These are phyloP conservation scores for Empidonax traillii DNA, from an alignment of 2,113 vertebrate species.

Conservation along the genomic window DNA sequence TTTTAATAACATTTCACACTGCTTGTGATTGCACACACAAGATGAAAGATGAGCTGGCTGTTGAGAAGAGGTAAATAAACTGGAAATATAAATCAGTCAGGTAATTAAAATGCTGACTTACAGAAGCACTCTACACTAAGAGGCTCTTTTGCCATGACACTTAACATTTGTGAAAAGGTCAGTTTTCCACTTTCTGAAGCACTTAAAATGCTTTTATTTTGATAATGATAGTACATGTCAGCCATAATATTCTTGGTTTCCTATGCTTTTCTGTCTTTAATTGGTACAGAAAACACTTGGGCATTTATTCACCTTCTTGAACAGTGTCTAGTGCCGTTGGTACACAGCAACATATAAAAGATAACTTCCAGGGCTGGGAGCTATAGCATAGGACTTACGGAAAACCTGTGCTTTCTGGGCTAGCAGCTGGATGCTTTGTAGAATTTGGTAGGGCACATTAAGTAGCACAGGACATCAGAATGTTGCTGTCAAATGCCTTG, in stretches of 20 bases:
- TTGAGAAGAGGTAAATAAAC: constrained; percentile 21
- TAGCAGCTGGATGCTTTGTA: background rate
- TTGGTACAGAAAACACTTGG: background rate
- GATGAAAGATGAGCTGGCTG: constrained; percentile 2
- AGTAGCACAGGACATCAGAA: background rate
- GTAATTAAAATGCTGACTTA: constrained; percentile 32
- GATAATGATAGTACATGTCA: background rate
- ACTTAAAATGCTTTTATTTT: constrained; percentile 9
- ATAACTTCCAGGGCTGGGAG: background rate
- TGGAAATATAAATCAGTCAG: constrained; percentile 11
- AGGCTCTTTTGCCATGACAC: background rate
- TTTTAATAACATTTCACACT: constrained; percentile 43
- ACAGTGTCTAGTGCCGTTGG: background rate
- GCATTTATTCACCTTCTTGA: background rate
- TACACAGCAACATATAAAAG: background rate
- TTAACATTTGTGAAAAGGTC: constrained; percentile 28
- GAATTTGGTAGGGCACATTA: background rate
- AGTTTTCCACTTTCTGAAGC: background rate
- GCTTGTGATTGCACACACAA: constrained; percentile 18
- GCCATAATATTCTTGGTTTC: background rate
- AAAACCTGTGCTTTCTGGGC: background rate
- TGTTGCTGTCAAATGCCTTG: background rate
- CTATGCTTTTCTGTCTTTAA: background rate
- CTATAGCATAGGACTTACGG: background rate
- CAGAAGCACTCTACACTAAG: background rate